Percentiles rank a stretch among this genome's conserved stretches.
These are phyloP conservation scores for Aplodontia rufa DNA, from an alignment of 2,113 vertebrate species.

Conservation along the genomic window DNA sequence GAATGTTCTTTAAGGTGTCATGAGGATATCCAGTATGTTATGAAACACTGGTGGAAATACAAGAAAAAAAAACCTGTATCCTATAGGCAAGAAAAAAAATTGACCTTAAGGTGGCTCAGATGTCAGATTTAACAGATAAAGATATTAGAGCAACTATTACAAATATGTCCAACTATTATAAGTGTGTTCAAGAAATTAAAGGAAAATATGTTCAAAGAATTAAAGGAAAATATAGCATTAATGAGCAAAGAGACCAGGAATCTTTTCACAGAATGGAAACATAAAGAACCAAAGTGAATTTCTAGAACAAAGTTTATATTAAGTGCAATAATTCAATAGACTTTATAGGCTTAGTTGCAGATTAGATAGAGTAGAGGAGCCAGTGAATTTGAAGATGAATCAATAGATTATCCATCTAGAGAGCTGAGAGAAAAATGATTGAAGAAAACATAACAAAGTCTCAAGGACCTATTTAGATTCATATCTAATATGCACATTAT, in stretches of 20 bases:
- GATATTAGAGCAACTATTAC: not conserved
- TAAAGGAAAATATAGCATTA: constrained; percentile 15
- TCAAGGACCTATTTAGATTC: not conserved
- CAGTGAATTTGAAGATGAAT: constrained; percentile 12
- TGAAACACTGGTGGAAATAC: not conserved
- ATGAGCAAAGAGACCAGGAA: not conserved
- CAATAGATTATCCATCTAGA: not conserved
- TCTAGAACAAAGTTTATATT: not conserved
- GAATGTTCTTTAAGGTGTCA: not conserved
- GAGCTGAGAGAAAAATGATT: not conserved
- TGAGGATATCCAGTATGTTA: not conserved
- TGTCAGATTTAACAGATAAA: not conserved
- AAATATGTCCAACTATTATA: not conserved
- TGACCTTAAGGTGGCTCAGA: not conserved
- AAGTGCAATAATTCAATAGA: not conserved
- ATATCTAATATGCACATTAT: not conserved
- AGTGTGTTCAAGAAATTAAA: constrained; percentile 17
- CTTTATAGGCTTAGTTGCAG: not conserved
- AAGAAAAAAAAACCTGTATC: constrained; percentile 6
- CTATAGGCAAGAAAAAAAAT: not conserved
- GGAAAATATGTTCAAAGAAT: not conserved
- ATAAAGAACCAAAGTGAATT: not conserved
- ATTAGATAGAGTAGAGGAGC: not conserved
- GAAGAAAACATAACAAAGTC: not conserved
- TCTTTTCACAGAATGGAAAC: not conserved